These are phyloP conservation scores for Triplophysa rosa DNA, from an alignment of 2,113 vertebrate genomes.

Conservation along the genomic window DNA sequence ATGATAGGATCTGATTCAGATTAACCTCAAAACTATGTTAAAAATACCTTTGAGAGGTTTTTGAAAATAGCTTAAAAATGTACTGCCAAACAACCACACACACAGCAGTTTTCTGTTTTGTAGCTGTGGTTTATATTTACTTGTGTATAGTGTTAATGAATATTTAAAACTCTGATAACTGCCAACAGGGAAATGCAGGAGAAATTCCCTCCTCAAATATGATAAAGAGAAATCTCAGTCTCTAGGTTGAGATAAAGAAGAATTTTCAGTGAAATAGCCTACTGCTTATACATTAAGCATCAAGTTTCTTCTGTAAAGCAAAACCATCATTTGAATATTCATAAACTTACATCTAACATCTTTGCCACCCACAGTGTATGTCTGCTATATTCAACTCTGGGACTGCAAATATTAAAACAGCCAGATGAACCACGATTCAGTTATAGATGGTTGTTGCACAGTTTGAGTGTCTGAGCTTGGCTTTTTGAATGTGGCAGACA, in stretches of 20 bases:
- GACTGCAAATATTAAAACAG: background rate
- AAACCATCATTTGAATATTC: background rate
- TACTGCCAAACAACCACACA: background rate
- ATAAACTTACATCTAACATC: background rate
- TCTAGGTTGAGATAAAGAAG: background rate
- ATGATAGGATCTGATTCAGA: background rate
- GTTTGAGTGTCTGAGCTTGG: background rate
- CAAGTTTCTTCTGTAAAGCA: no score
- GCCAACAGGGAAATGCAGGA: background rate
- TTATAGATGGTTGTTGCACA: conserved; percentile 5
- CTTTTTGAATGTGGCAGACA: background rate
- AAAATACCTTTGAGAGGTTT: background rate
- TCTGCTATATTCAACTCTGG: background rate
- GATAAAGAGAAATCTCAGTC: background rate
- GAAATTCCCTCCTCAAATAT: background rate
- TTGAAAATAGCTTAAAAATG: no score
- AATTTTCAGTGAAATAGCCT: background rate
- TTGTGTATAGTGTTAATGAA: background rate
- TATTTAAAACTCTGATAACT: background rate
- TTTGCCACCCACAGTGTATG: background rate
- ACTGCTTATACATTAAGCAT: background rate
- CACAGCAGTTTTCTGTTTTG: background rate
- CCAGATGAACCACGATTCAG: background rate
- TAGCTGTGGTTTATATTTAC: background rate
- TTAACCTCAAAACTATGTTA: background rate